phyloP scores from a whole-genome alignment of 2,888 invertebrate species.

The Piscicola geometra region DNA sequence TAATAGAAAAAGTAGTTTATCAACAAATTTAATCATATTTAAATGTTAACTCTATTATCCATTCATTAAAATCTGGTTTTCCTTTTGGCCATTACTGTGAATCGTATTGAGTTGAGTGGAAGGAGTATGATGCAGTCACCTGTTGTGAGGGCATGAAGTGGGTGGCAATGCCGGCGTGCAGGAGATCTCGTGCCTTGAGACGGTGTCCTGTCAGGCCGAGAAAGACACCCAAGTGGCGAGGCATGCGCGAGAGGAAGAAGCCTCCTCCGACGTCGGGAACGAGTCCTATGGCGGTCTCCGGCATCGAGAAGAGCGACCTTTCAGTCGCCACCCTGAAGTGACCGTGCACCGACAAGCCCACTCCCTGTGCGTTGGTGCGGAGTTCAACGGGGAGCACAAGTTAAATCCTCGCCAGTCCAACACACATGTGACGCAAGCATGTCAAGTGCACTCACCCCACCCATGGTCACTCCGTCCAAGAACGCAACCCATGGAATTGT shows the following conservation, averaged over 20 bases:
- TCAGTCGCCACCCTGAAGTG: conserved; percentile 89
- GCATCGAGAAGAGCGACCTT: conserved; percentile 91
- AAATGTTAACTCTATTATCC: too few relatives aligned
- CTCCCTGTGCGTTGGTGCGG: conserved; percentile 62
- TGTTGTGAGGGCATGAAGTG: conserved; percentile 70
- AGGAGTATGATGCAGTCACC: conserved; percentile 65
- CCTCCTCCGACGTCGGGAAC: conserved; percentile 96
- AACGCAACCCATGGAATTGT: conserved; percentile 85
- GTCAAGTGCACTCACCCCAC: conserved; percentile 66
- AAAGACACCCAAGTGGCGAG: conserved; percentile 79
- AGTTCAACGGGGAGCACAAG: background rate
- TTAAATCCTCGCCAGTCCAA: background rate
- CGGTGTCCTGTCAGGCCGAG: conserved; percentile 81
- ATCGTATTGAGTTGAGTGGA: conserved; percentile 95
- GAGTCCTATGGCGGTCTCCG: conserved; percentile 94
- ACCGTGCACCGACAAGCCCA: conserved; percentile 90
- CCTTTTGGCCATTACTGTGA: conserved; percentile 94
- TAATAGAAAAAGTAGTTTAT: too few relatives aligned
- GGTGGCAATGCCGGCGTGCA: conserved; percentile 84
- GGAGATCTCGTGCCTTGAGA: conserved; percentile 72
- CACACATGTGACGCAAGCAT: too few relatives aligned
- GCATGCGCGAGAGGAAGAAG: conserved; percentile 79
- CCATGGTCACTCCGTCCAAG: conserved; percentile 94
- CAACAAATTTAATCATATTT: too few relatives aligned
- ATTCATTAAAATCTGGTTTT: too few relatives aligned